Evolutionary conservation across 2,797 vertebrate genomes (phyloP).

Genomic region (Malacoctenus gilli): DNA sequence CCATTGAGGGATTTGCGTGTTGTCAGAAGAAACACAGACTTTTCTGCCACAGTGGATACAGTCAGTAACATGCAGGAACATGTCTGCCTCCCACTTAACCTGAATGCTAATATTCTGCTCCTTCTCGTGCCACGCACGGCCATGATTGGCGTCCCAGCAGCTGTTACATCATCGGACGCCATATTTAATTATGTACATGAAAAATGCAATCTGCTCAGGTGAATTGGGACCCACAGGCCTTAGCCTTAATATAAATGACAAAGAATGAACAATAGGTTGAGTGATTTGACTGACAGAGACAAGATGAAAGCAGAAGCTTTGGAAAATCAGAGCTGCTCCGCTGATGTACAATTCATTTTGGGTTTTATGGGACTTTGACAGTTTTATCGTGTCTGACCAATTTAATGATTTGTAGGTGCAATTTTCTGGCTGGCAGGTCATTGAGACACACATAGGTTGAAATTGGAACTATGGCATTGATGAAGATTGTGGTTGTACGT

Average conservation of each 20-base stretch:
- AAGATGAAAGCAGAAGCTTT: slow-evolving; percentile 6
- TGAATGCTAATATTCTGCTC: slow-evolving; percentile 24
- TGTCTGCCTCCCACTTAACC: slow-evolving; percentile 7
- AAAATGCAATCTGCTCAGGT: slow-evolving; percentile 23
- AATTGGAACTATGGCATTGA: too few species aligned
- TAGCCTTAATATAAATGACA: slow-evolving; percentile 23
- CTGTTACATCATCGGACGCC: slow-evolving; percentile 30
- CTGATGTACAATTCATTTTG: not conserved
- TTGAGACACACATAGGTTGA: not conserved
- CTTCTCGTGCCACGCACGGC: slow-evolving; percentile 16
- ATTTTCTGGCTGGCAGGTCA: slow-evolving; percentile 3
- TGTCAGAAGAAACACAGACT: too few species aligned
- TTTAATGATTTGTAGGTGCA: slow-evolving; percentile 24
- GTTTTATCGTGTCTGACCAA: slow-evolving; percentile 11
- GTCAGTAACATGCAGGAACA: slow-evolving; percentile 6
- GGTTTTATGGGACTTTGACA: not conserved
- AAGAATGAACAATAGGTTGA: slow-evolving; percentile 12
- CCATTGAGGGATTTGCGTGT: too few species aligned
- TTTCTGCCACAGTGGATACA: not conserved
- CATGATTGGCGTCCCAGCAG: slow-evolving; percentile 36
- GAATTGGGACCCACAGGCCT: slow-evolving; percentile 24
- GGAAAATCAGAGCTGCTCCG: not conserved
- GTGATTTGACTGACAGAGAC: slow-evolving; percentile 13
- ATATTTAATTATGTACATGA: slow-evolving; percentile 49
- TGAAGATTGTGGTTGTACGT: too few species aligned